These are phyloP conservation scores for Valencia hispanica DNA, from an alignment of 2,797 vertebrate species.

Conservation along the genomic window DNA sequence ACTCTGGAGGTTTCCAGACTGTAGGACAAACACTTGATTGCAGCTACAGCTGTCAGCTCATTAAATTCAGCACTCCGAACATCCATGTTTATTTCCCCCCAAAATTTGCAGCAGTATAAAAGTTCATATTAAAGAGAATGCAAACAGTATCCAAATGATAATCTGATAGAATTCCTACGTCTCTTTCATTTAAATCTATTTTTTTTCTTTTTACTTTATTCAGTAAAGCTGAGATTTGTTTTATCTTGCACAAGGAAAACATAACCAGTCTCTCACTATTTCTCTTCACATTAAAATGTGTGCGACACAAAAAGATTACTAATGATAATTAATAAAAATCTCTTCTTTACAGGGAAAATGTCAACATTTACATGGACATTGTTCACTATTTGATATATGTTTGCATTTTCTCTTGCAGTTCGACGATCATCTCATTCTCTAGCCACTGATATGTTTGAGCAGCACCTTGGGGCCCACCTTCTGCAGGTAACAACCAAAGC, in stretches of 20 bases:
- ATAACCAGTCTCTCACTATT: background rate
- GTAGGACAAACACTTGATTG: background rate
- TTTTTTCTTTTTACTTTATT: background rate
- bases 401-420: conserved; percentile 59
- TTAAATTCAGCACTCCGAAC: background rate
- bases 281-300: background rate
- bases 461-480: conserved; percentile 90
- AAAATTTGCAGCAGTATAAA: background rate
- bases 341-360: background rate
- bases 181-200: background rate
- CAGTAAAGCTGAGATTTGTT: background rate
- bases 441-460: conserved; percentile 88
- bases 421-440: conserved; percentile 79
- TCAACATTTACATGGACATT: background rate
- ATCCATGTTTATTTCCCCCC: background rate
- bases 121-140: background rate
- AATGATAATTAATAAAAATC: background rate
- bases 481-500: conserved; percentile 83
- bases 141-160: background rate
- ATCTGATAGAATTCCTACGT: background rate
- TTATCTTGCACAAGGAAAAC: background rate
- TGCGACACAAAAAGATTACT: background rate
- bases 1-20: background rate
- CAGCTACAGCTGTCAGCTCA: background rate
- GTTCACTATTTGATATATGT: conserved; percentile 2